Evolutionary conservation across 2,113 vertebrate genomes (phyloP), one percentile per base, ranked within the genome.

Genomic region (Parus major): DNA sequence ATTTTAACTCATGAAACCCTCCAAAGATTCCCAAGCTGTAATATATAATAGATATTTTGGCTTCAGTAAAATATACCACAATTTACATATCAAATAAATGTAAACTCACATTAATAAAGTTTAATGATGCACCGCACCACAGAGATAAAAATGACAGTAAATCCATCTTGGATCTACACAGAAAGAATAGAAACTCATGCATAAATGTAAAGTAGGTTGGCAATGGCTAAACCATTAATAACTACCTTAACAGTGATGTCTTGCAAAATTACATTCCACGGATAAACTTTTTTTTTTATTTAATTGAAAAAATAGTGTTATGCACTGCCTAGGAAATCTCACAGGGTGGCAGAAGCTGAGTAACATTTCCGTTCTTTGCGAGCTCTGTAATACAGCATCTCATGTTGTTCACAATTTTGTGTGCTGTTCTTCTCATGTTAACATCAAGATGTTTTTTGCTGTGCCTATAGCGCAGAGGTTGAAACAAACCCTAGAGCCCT

Each of bases 401-500:
- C 87, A 41, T 52, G 68, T 88, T 81, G 69, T 95, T 94, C 90
- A 70, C 85, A 91, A 82, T 89, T 85, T 70, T 85, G 57, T 89
- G 59, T 92, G 90, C 93, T 88, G 87, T 93, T 95, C 90, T 82
- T 85, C 87, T 73, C 44, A 64, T 91, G 92, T 84, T 96, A 91
- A 96, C 80, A 97, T 97, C 76, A 61, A 60, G 92, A 56, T 96
- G 25, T 86, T 90, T 95, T 88, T 86, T 68, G 33, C 35, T 64
- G 55, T 97, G 42, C 96, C 86, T 96, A 56, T 95, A 99, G 99
- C 98, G 92, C 99, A 99, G 97, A 98, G 99, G 95, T 94, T 98
- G 92, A 99, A 98, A 61, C 98, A 98, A 97, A 98, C 98, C 97
- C 97, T 99, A 96, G 99, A 99, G 92, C 99, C 99, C 41, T 99